These are phyloP conservation scores for Arnoldichthys spilopterus DNA, from an alignment of 2,797 vertebrate species.

Conservation along the genomic window DNA sequence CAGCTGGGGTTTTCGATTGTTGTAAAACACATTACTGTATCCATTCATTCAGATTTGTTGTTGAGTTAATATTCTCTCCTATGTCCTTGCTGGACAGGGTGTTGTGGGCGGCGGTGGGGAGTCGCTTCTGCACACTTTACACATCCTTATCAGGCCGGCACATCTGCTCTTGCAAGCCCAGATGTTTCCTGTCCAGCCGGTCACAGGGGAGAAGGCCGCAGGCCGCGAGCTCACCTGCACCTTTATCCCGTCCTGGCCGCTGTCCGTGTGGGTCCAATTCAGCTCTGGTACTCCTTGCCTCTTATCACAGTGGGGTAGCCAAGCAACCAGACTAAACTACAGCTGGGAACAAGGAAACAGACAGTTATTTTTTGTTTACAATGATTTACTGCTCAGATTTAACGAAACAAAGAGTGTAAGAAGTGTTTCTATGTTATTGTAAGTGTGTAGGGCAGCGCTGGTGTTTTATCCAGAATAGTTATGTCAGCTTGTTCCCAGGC, in stretches of 20 bases:
- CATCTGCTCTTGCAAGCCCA: slow-evolving; percentile 82
- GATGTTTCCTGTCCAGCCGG: slow-evolving; percentile 86
- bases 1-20: neutral
- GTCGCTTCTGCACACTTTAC: slow-evolving; percentile 48
- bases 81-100: slow-evolving; percentile 36
- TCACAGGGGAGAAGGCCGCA: slow-evolving; percentile 64
- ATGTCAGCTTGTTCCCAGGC: neutral
- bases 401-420: slow-evolving; percentile 25
- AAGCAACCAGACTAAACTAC: slow-evolving; percentile 75
- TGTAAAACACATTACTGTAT: no score
- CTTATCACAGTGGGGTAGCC: slow-evolving; percentile 69
- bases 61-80: neutral
- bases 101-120: slow-evolving; percentile 52
- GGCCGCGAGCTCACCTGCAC: slow-evolving; percentile 66
- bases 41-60: neutral
- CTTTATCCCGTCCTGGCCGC: slow-evolving; percentile 62
- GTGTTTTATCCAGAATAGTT: neutral
- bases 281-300: slow-evolving; percentile 74
- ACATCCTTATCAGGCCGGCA: slow-evolving; percentile 77
- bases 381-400: neutral
- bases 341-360: slow-evolving; percentile 62
- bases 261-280: slow-evolving; percentile 69
- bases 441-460: neutral
- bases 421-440: neutral
- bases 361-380: slow-evolving; percentile 4